Percentiles rank a stretch among this genome's conserved stretches.
Evolutionary conservation across 2,113 vertebrate genomes (phyloP).

Genomic region (Odontesthes bonariensis): DNA sequence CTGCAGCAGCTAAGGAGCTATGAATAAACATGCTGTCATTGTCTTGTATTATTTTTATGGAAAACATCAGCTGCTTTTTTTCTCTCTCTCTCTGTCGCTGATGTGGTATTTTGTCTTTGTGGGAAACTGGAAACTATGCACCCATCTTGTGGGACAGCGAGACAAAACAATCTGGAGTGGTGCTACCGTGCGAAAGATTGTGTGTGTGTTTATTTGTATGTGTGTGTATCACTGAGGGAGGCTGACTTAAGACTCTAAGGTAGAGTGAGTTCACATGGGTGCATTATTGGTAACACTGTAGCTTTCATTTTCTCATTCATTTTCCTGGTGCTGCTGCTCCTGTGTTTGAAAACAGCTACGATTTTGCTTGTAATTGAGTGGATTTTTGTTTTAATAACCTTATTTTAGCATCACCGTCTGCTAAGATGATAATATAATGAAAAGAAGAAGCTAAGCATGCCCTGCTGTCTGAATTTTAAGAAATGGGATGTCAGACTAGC

Average conservation of each 20-base stretch:
- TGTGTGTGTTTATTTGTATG: slow-evolving; percentile 14
- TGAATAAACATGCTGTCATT: slow-evolving; percentile 72
- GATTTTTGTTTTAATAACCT: too few species aligned
- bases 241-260: slow-evolving; percentile 15
- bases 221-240: slow-evolving; percentile 3
- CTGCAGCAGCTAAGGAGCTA: slow-evolving; percentile 66
- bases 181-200: slow-evolving; percentile 41
- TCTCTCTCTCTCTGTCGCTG: slow-evolving; percentile 21
- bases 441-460: too few species aligned
- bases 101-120: slow-evolving; percentile 63
- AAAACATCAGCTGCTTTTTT: slow-evolving; percentile 65
- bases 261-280: background rate
- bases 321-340: background rate
- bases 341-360: too few species aligned
- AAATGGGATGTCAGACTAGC: too few species aligned
- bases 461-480: too few species aligned
- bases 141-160: slow-evolving; percentile 63
- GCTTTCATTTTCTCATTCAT: background rate
- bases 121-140: slow-evolving; percentile 78
- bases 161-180: slow-evolving; percentile 41
- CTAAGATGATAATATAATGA: too few species aligned
- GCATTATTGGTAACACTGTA: background rate
- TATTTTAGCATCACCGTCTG: too few species aligned
- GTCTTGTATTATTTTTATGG: slow-evolving; percentile 70
- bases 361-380: too few species aligned